Conservation (phyloP, 2,113 vertebrate species). For the Oryzias melastigma region DNA sequence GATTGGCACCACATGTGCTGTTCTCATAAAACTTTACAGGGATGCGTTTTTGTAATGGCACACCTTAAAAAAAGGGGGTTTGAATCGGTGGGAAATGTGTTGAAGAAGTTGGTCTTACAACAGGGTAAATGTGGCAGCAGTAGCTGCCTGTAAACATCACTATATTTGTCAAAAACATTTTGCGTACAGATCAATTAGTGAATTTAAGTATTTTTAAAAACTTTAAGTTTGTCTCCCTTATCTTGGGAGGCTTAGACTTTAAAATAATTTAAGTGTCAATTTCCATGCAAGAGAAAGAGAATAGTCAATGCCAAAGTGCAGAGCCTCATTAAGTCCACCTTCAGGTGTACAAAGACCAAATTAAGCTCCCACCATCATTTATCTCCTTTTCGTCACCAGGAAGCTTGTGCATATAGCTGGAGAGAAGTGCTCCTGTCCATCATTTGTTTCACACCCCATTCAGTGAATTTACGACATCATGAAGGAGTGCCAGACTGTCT, state of each 20-base stretch:
- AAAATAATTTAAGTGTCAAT: no score
- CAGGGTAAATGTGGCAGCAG: not conserved
- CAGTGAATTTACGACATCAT: slow-evolving; percentile 23
- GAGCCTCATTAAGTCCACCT: not conserved
- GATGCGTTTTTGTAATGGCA: slow-evolving; percentile 38
- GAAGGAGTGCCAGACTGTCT: slow-evolving; percentile 48
- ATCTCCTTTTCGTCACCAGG: slow-evolving; percentile 10
- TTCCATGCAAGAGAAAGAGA: no score
- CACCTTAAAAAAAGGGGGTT: slow-evolving; percentile 16
- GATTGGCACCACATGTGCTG: slow-evolving; percentile 38
- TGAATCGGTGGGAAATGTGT: slow-evolving; percentile 28
- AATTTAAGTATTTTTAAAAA: no score
- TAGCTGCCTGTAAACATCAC: not conserved
- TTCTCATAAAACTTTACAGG: slow-evolving; percentile 44
- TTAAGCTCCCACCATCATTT: not conserved
- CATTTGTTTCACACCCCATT: slow-evolving; percentile 36
- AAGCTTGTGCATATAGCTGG: not conserved
- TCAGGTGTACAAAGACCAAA: not conserved
- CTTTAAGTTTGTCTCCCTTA: no score
- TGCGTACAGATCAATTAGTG: no score
- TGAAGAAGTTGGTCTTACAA: slow-evolving; percentile 4
- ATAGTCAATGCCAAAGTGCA: no score
- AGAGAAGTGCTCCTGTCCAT: slow-evolving; percentile 15
- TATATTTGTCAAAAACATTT: not conserved
- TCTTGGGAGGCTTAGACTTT: no score